Conservation (phyloP, 2,888 invertebrate species). For the Archips xylosteana region DNA sequence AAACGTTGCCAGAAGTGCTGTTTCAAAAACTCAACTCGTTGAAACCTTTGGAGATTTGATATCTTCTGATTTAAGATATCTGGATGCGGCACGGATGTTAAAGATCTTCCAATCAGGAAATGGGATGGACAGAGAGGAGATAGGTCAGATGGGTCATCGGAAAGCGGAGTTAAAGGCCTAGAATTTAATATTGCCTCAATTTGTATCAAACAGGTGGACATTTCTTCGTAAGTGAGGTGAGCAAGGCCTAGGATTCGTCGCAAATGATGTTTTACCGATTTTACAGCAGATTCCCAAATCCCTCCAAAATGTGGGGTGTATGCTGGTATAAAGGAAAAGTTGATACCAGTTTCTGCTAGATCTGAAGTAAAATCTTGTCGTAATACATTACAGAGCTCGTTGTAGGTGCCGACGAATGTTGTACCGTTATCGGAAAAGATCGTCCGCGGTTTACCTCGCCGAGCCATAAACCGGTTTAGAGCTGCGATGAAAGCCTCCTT, state of each 20-base stretch:
- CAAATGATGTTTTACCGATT: conserved; percentile 7
- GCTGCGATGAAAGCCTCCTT: conserved; percentile 41
- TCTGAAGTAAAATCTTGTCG: conserved; percentile 48
- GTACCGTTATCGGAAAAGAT: conserved; percentile 52
- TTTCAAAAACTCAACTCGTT: conserved; percentile 23
- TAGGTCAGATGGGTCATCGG: conserved; percentile 24
- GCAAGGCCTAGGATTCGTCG: conserved; percentile 16
- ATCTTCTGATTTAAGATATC: not conserved
- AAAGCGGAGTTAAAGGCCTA: conserved; percentile 31
- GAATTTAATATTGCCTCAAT: conserved; percentile 38
- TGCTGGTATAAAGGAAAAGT: conserved; percentile 48
- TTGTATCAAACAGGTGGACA: conserved; percentile 27
- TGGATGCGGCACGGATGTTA: conserved; percentile 1
- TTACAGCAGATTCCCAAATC: not conserved
- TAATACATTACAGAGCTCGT: conserved; percentile 10
- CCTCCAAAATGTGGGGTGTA: conserved; percentile 29
- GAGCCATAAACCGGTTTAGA: conserved; percentile 41
- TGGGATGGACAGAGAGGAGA: not conserved
- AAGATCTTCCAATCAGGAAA: conserved; percentile 19
- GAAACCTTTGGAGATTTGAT: conserved; percentile 10
- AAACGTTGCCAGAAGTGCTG: conserved; percentile 37
- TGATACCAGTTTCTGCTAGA: not conserved
- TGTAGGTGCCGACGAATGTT: conserved; percentile 51
- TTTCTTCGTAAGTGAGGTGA: conserved; percentile 36
- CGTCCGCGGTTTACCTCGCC: conserved; percentile 40